Evolutionary conservation across 2,797 vertebrate genomes (phyloP).

Genomic region (Acrossocheilus wenchowensis): DNA sequence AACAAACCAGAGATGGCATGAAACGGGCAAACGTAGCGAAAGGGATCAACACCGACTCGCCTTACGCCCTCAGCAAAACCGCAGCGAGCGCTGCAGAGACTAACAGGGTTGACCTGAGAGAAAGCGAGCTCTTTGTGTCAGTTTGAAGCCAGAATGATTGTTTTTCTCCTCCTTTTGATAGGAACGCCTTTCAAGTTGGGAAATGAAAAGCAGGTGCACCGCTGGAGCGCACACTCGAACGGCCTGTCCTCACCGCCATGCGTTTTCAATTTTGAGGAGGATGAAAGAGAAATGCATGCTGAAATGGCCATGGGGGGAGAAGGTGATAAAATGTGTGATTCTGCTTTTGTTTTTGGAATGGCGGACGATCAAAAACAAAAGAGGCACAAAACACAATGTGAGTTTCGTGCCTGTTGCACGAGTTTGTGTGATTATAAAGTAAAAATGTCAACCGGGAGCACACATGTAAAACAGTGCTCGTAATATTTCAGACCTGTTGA

Average conservation of each 20-base stretch:
- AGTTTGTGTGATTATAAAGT: slow-evolving; percentile 25
- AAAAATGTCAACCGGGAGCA: slow-evolving; percentile 36
- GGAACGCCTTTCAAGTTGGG: slow-evolving; percentile 94
- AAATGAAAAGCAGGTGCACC: slow-evolving; percentile 96
- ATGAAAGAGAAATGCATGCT: slow-evolving; percentile 91
- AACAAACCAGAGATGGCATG: slow-evolving; percentile 51
- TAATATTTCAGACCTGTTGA: slow-evolving; percentile 28
- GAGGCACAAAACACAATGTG: slow-evolving; percentile 29
- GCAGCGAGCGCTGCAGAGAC: slow-evolving; percentile 68
- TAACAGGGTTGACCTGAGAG: slow-evolving; percentile 63
- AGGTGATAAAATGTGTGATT: slow-evolving; percentile 63
- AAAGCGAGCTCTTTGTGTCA: slow-evolving; percentile 78
- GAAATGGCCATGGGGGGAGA: slow-evolving; percentile 71
- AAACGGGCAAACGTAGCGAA: slow-evolving; percentile 54
- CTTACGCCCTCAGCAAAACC: slow-evolving; percentile 70
- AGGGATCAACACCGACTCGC: slow-evolving; percentile 67
- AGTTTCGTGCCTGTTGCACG: slow-evolving; percentile 24
- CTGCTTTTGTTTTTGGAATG: slow-evolving; percentile 49
- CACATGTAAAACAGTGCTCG: slow-evolving; percentile 29
- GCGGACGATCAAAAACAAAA: slow-evolving; percentile 41
- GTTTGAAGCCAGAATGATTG: slow-evolving; percentile 82
- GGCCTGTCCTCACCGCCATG: slow-evolving; percentile 81
- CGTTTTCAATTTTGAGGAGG: slow-evolving; percentile 84
- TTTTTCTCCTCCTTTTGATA: slow-evolving; percentile 92
- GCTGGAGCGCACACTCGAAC: slow-evolving; percentile 87